Base-by-base conservation (phyloP, 35 echinoderm and acorn worm genomes). In the Heliocidaris erythrogramma region DNA sequence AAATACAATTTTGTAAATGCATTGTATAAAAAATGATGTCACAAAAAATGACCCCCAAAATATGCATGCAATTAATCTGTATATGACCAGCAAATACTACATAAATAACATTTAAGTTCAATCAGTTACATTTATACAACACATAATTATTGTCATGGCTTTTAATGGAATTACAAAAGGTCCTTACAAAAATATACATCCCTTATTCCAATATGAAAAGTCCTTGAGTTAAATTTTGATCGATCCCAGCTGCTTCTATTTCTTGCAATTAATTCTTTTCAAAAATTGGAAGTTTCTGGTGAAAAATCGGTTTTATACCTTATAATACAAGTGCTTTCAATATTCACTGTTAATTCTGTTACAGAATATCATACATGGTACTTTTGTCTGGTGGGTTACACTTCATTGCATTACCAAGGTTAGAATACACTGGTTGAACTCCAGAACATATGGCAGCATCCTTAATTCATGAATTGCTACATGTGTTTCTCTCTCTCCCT, bases 1-100 rank as follows among this genome's bases (percentile, higher is more conserved):
- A 78, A 78, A 78, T 27, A 78, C 65, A 78, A 27, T 27, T 18
- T 78, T 4, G n/a, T 78, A 24, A 78, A n/a, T n/a, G 18, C 65
- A 78, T 18, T 78, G 65, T 78, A 78, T 27, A 78, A 78, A 78
- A 78, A 78, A 78, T 56, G 52, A 56, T 89, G 87, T 48, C 87
- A 89, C 16, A 9, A 89, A 89, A 35, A 27, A 47, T 89, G 87
- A 89, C 87, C 31, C 47, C 31, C 47, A 89, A 48, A 89, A 89
- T 0, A 0, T 89, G 87, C 87, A 89, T 89, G 87, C 87, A 32
- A 78, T 78, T 27, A 47, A 48, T 89, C 18, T 89, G 87, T 89
- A 89, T 89, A 89, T 89, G 87, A 89, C 87, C 87, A 89, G 87
- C 87, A 89, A 89, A 89, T 89, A 89, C 87, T 89, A 32, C 87